Percentiles rank a stretch among this genome's conserved stretches.
phyloP scores from a whole-genome alignment of 2,113 vertebrate genomes.

The Tachuris rubrigastra region DNA sequence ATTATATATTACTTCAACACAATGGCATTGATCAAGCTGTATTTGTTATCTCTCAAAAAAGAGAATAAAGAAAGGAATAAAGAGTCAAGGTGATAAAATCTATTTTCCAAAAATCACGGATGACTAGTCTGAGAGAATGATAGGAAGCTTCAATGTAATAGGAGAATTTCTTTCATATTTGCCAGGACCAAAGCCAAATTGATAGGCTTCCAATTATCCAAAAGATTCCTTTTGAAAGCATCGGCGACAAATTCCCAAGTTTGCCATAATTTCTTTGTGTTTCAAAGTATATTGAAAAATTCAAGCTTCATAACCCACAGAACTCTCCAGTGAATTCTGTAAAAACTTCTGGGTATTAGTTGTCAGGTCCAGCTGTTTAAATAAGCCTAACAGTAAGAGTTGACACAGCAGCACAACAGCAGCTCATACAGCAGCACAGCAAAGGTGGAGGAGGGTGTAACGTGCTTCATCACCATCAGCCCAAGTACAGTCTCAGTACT shows the following conservation, averaged over 20 bases:
- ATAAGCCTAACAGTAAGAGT: background rate
- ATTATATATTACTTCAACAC: conserved; percentile 16
- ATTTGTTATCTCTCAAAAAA: conserved; percentile 34
- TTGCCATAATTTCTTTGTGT: background rate
- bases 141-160: background rate
- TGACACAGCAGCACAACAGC: background rate
- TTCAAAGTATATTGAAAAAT: conserved; percentile 9
- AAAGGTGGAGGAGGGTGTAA: background rate
- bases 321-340: background rate
- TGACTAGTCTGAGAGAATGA: conserved; percentile 18
- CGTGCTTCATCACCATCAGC: background rate
- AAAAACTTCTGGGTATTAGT: background rate
- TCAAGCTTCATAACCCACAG: background rate
- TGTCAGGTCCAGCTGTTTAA: background rate
- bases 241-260: background rate
- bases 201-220: background rate
- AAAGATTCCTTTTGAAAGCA: background rate
- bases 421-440: background rate
- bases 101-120: background rate
- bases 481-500: background rate
- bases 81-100: conserved; percentile 27
- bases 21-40: conserved; percentile 21
- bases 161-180: background rate
- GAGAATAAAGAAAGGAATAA: conserved; percentile 31
- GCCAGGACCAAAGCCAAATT: background rate